Evolutionary conservation across 2,888 invertebrate genomes (phyloP).

Genomic region (Seira sanloemensis): DNA sequence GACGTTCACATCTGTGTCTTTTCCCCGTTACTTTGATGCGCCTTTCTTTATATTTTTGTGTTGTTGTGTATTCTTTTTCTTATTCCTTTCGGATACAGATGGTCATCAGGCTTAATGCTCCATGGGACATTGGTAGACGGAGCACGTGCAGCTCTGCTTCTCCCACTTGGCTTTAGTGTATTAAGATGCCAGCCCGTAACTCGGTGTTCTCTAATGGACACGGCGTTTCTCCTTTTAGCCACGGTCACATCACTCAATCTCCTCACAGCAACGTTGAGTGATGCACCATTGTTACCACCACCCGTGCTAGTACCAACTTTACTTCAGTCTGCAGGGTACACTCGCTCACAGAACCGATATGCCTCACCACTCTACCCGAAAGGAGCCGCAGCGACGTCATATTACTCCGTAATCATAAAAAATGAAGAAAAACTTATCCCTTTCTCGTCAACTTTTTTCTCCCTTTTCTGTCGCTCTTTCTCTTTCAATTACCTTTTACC

Average conservation of each 20-base stretch:
- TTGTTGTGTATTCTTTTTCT: slow-evolving; percentile 14
- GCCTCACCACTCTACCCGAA: slow-evolving; percentile 73
- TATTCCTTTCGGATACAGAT: slow-evolving; percentile 77
- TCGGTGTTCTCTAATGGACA: slow-evolving; percentile 91
- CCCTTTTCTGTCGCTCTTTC: not conserved
- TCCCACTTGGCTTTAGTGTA: slow-evolving; percentile 87
- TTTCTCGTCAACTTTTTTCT: slow-evolving; percentile 26
- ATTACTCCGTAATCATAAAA: slow-evolving; percentile 70
- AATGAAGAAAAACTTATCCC: not conserved
- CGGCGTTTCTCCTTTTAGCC: slow-evolving; percentile 90
- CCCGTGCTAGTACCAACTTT: slow-evolving; percentile 69
- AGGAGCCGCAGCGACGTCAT: slow-evolving; percentile 66
- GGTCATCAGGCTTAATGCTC: slow-evolving; percentile 90
- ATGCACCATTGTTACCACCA: slow-evolving; percentile 88
- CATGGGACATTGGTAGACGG: slow-evolving; percentile 91
- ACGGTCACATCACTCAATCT: slow-evolving; percentile 94
- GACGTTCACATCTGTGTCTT: slow-evolving; percentile 11
- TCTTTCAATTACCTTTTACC: slow-evolving; percentile 17
- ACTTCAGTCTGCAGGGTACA: slow-evolving; percentile 71
- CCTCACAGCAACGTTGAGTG: slow-evolving; percentile 90
- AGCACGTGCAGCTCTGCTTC: slow-evolving; percentile 86
- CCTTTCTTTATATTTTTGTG: not conserved
- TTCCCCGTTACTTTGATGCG: not conserved
- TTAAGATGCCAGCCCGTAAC: slow-evolving; percentile 89
- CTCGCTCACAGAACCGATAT: slow-evolving; percentile 70